These are phyloP conservation scores for Corythornis vintsioides DNA, from an alignment of 2,113 vertebrate genomes.

Conservation along the genomic window DNA sequence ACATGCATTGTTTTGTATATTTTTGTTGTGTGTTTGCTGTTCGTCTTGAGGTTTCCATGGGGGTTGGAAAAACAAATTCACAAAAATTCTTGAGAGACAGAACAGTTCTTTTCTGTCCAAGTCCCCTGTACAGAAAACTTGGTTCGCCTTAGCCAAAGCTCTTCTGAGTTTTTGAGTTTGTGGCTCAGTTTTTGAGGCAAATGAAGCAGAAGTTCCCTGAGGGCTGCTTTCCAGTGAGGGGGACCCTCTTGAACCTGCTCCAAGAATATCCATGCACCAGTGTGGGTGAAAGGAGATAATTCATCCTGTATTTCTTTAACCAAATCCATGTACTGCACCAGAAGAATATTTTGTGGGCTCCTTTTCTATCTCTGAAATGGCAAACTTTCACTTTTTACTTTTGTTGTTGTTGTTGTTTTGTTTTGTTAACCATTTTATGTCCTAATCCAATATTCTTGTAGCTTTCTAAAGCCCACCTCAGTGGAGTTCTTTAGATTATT, in stretches of 20 bases:
- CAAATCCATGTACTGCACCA: neutral
- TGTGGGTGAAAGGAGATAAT: neutral
- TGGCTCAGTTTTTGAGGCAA: neutral
- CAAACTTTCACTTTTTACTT: neutral
- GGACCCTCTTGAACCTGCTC: neutral
- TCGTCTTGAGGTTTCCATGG: slow-evolving; percentile 11
- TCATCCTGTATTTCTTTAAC: neutral
- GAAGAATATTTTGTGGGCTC: neutral
- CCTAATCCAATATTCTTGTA: neutral
- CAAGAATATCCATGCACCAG: neutral
- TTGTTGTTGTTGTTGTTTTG: neutral
- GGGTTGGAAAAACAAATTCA: neutral
- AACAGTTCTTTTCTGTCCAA: neutral
- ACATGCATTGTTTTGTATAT: neutral
- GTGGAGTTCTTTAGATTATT: neutral
- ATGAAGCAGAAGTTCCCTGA: neutral
- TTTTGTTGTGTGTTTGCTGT: slow-evolving; percentile 8
- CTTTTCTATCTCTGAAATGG: neutral
- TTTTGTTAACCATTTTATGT: neutral
- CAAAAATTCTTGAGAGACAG: neutral
- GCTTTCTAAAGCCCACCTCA: neutral
- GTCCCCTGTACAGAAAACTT: neutral
- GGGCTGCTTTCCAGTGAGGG: neutral
- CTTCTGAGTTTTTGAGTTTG: neutral
- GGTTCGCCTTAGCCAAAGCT: neutral